Percentiles rank a stretch among this genome's conserved stretches.
Conservation (phyloP, 64 coral and sea anemone species). For the Actinia equina region DNA sequence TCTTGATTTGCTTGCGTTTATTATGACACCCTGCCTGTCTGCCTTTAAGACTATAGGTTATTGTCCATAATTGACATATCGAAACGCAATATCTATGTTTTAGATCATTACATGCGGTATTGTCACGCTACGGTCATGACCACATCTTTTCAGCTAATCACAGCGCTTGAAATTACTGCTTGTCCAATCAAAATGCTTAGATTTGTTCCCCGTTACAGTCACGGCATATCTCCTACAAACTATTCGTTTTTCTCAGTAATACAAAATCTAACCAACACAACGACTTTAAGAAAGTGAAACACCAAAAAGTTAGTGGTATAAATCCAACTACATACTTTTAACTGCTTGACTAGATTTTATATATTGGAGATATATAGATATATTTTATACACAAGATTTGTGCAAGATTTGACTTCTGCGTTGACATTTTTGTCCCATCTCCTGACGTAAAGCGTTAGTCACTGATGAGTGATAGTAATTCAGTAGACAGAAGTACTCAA, state of each 20-base stretch:
- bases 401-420: neutral
- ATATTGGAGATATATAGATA: no score
- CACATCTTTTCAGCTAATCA: neutral
- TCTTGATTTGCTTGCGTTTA: neutral
- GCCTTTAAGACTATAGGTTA: neutral
- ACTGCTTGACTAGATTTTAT: no score
- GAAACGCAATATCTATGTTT: neutral
- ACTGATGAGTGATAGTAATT: neutral
- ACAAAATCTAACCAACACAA: no score
- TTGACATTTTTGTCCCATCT: neutral
- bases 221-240: no score
- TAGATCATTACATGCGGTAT: neutral
- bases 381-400: no score
- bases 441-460: neutral
- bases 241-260: no score
- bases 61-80: neutral
- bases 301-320: no score
- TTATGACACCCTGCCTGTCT: neutral
- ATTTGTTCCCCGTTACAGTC: neutral
- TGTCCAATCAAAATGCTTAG: neutral
- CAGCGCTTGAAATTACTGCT: no score
- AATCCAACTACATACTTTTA: no score
- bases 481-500: neutral
- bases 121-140: neutral
- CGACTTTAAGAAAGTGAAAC: no score